Evolutionary conservation across 2,888 invertebrate species (phyloP).

Genomic region (Pristionchus japonicus): DNA sequence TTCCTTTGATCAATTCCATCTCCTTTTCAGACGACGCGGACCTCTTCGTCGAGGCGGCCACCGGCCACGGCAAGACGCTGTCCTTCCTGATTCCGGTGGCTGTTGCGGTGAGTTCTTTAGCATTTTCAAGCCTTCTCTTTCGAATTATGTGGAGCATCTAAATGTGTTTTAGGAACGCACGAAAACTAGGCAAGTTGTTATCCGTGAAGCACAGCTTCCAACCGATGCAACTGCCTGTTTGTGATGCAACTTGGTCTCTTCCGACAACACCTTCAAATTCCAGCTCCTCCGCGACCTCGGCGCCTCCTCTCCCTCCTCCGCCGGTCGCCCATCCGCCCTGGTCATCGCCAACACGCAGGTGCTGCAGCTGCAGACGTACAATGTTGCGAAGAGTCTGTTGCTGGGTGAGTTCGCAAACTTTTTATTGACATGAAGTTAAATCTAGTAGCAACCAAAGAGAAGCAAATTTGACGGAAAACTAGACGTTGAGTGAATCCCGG

Average conservation of each 20-base stretch:
- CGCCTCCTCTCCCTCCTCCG: background rate
- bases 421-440: too few species aligned
- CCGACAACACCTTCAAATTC: background rate
- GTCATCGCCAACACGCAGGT: conserved; percentile 41
- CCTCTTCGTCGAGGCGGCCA: conserved; percentile 28
- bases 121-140: too few species aligned
- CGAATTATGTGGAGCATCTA: too few species aligned
- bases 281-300: background rate
- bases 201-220: too few species aligned
- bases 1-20: background rate
- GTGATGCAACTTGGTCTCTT: too few species aligned
- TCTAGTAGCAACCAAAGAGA: too few species aligned
- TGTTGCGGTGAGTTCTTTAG: background rate
- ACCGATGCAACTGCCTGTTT: too few species aligned
- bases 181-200: too few species aligned
- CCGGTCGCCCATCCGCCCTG: conserved; percentile 17
- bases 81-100: conserved; percentile 37
- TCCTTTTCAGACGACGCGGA: conserved; percentile 28
- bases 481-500: too few species aligned
- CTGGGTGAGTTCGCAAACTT: background rate
- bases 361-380: conserved; percentile 34
- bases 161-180: too few species aligned
- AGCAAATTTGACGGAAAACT: too few species aligned
- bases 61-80: conserved; percentile 45
- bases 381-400: background rate